Percentiles rank a stretch among this genome's conserved stretches.
phyloP scores from a whole-genome alignment of 1,140 invertebrate genomes.

The Bombus affinis region DNA sequence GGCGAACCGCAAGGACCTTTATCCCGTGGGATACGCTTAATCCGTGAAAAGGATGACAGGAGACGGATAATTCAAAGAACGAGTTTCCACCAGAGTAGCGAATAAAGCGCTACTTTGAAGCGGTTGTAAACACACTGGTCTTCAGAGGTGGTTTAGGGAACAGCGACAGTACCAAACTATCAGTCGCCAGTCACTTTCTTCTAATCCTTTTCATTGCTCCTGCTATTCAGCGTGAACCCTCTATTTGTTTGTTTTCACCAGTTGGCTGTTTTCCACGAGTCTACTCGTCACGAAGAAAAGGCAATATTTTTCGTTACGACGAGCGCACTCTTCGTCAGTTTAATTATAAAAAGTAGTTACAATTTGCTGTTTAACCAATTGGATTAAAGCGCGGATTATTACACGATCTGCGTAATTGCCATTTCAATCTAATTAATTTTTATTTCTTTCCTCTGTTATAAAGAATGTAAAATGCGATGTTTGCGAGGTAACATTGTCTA shows the following conservation, averaged over 20 bases:
- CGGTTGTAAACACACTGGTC: slow-evolving; percentile 5
- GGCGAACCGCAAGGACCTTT: slow-evolving; percentile 10
- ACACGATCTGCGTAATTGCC: too few species aligned
- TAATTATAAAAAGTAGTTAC: too few species aligned
- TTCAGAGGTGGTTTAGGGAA: neutral
- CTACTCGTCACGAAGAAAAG: too few species aligned
- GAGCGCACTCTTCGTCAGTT: rapidly evolving
- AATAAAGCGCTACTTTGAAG: slow-evolving; percentile 18
- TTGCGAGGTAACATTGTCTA: too few species aligned
- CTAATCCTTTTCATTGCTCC: neutral
- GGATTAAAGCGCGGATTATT: too few species aligned
- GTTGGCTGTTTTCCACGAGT: too few species aligned
- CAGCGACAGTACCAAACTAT: neutral
- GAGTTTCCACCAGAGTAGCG: neutral
- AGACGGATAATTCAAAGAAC: slow-evolving; percentile 27
- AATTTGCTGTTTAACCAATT: too few species aligned
- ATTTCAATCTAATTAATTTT: too few species aligned
- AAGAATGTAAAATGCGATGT: too few species aligned
- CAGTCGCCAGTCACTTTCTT: neutral
- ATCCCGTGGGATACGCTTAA: slow-evolving; percentile 3
- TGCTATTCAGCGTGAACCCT: neutral
- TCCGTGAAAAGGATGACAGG: slow-evolving; percentile 20
- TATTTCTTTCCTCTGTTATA: too few species aligned
- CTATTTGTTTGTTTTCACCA: neutral
- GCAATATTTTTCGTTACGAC: too few species aligned